phyloP scores from a whole-genome alignment of 2,797 vertebrate genomes.

The Melanotaenia parkinsoni region DNA sequence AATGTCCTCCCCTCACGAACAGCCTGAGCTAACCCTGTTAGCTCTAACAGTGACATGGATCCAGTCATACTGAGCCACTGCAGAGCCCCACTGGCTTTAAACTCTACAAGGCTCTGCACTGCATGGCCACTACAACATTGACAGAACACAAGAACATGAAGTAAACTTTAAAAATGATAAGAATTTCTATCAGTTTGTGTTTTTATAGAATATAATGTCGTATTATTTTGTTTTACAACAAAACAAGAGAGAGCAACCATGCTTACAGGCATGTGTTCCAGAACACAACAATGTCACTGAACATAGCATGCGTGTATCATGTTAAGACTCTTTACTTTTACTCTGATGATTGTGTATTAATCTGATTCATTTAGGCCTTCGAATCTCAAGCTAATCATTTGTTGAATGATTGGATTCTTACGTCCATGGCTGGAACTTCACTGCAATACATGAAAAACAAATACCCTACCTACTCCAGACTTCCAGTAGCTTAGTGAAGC shows the following conservation, averaged over 20 bases:
- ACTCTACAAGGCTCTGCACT: constrained; percentile 81
- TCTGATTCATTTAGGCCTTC: background rate
- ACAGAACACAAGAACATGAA: background rate
- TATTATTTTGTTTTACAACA: no score
- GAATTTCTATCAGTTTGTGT: background rate
- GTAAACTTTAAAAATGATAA: background rate
- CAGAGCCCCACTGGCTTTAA: constrained; percentile 74
- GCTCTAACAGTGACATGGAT: constrained; percentile 75
- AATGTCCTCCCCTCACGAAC: constrained; percentile 66
- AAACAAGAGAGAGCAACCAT: background rate
- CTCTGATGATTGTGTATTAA: background rate
- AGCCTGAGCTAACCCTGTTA: constrained; percentile 69
- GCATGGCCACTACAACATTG: constrained; percentile 75
- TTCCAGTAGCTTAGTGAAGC: constrained; percentile 75
- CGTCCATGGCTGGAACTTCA: background rate
- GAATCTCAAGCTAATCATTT: background rate
- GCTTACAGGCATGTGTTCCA: background rate
- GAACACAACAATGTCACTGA: background rate
- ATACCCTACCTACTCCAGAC: constrained; percentile 82
- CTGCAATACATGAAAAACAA: background rate
- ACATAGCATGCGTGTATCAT: no score
- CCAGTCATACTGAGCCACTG: constrained; percentile 60
- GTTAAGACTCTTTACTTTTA: background rate
- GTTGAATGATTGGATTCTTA: background rate
- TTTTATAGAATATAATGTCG: background rate